Evolutionary conservation across 30 jellyfish, hydroid and myxozoan genomes (phyloP).

Genomic region (Aurelia aurita complex sp. Pacific): DNA sequence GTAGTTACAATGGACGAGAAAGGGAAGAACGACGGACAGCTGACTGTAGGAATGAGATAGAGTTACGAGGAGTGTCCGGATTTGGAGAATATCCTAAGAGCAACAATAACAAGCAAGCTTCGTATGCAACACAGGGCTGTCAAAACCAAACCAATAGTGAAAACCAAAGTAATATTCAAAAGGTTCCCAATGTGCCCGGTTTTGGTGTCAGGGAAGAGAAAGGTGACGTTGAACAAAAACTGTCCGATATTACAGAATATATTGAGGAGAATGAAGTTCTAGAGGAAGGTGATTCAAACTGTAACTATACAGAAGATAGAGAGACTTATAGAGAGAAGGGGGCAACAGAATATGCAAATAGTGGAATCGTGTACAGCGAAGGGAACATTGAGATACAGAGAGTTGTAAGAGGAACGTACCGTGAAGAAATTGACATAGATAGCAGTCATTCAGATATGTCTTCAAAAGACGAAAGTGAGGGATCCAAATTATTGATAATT

Average conservation of each 20-base stretch:
- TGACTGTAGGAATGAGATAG: too few relatives aligned
- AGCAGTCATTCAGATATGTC: slow-evolving; percentile 25
- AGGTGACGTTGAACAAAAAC: slow-evolving; percentile 32
- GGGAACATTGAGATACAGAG: not conserved
- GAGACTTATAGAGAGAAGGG: slow-evolving; percentile 4
- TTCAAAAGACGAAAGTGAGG: slow-evolving; percentile 42
- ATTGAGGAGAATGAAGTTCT: slow-evolving; percentile 43
- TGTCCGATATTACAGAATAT: slow-evolving; percentile 51
- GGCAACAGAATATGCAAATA: not conserved
- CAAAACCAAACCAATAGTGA: not conserved
- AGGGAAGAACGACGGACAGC: too few relatives aligned
- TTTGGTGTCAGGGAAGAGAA: too few relatives aligned
- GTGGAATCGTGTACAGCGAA: not conserved
- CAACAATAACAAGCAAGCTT: too few relatives aligned
- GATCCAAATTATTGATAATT: slow-evolving; percentile 24
- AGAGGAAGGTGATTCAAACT: not conserved
- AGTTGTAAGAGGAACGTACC: not conserved
- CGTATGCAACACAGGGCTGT: too few relatives aligned
- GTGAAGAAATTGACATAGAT: slow-evolving; percentile 13
- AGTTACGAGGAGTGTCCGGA: too few relatives aligned
- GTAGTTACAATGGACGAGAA: too few relatives aligned
- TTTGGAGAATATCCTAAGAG: too few relatives aligned
- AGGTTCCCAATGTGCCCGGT: too few relatives aligned
- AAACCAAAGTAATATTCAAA: too few relatives aligned
- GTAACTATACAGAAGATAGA: not conserved